Evolutionary conservation across 2,888 invertebrate species (phyloP).

Genomic region (Himalopsyche anomala): DNA sequence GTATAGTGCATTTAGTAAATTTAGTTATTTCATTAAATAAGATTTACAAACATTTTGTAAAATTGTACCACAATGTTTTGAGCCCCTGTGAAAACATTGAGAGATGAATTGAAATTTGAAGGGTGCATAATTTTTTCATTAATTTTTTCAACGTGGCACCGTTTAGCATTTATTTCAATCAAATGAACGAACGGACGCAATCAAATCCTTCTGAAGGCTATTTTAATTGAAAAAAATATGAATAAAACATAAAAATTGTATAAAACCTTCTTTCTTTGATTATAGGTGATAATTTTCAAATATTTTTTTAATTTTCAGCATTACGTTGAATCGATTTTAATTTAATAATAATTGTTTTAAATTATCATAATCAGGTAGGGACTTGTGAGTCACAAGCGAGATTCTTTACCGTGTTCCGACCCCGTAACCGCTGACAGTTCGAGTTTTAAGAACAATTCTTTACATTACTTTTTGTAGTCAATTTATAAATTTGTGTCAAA

Average conservation of each 20-base stretch:
- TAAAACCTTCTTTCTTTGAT: neutral
- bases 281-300: neutral
- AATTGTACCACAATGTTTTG: too few species aligned
- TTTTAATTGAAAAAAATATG: slow-evolving; percentile 38
- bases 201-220: slow-evolving; percentile 18
- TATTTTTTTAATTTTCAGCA: neutral
- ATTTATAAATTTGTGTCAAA: too few species aligned
- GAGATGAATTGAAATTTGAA: slow-evolving; percentile 38
- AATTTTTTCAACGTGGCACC: slow-evolving; percentile 13
- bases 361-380: too few species aligned
- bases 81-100: neutral
- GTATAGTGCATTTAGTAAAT: too few species aligned
- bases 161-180: slow-evolving; percentile 38
- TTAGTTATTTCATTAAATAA: too few species aligned
- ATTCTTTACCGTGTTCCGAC: too few species aligned
- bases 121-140: slow-evolving; percentile 43
- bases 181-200: slow-evolving; percentile 29
- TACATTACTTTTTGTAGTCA: too few species aligned
- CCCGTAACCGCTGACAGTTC: too few species aligned
- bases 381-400: too few species aligned
- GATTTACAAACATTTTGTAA: too few species aligned
- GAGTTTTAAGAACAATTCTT: too few species aligned
- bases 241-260: neutral
- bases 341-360: too few species aligned
- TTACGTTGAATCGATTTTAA: neutral